Evolutionary conservation across 2,888 invertebrate genomes (phyloP).

Genomic region (Busseola fusca): DNA sequence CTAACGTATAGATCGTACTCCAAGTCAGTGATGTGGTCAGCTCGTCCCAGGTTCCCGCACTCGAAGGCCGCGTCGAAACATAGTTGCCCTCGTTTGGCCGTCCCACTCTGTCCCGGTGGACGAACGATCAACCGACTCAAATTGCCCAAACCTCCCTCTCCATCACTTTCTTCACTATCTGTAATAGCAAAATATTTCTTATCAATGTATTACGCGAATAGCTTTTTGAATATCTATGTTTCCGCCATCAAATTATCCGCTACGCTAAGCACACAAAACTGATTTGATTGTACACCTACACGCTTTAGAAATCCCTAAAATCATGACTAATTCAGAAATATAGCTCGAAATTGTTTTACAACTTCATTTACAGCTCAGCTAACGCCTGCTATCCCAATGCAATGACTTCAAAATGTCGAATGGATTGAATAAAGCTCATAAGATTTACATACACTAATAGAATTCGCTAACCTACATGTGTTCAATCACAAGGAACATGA

Average conservation of each 20-base stretch:
- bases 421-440: constrained; percentile 22
- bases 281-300: constrained; percentile 39
- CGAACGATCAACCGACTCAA: constrained; percentile 96
- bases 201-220: neutral
- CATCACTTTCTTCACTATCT: constrained; percentile 98
- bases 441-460: constrained; percentile 45
- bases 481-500: constrained; percentile 42
- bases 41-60: constrained; percentile 98
- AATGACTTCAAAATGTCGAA: constrained; percentile 30
- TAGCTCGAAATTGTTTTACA: constrained; percentile 13
- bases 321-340: constrained; percentile 30
- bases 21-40: constrained; percentile 97
- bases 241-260: neutral
- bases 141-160: constrained; percentile 97
- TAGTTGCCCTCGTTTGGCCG: constrained; percentile 98
- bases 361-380: constrained; percentile 8
- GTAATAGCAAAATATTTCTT: constrained; percentile 19
- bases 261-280: neutral
- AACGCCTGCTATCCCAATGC: constrained; percentile 22
- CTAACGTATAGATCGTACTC: constrained; percentile 99
- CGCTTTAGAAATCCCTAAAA: constrained; percentile 41
- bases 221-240: neutral
- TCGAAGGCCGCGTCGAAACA: constrained; percentile 99
- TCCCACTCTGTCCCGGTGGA: constrained; percentile 97
- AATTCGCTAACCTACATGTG: constrained; percentile 31